Evolutionary conservation across 2,797 vertebrate species (phyloP).

Genomic region (Tokudaia tokunoshimensis): DNA sequence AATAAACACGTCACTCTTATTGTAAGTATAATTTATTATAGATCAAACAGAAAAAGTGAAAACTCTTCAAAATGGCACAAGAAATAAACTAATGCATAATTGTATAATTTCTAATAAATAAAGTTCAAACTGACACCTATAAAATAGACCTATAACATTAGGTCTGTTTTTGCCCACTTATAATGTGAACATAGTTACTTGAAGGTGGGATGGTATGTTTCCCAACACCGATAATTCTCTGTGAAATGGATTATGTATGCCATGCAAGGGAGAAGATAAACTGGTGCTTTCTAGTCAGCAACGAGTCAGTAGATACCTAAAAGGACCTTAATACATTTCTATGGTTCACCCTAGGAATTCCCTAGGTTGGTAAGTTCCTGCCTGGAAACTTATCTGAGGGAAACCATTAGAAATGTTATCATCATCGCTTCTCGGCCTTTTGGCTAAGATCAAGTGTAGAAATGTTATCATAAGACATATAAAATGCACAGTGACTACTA

Average conservation of each 20-base stretch:
- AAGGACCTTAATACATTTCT: constrained; percentile 42
- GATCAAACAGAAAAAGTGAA: constrained; percentile 18
- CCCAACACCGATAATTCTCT: constrained; percentile 2
- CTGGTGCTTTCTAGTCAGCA: neutral
- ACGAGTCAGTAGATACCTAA: constrained; percentile 35
- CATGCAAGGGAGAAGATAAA: neutral
- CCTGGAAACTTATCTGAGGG: constrained; percentile 39
- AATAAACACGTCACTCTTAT: constrained; percentile 27
- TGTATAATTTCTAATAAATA: neutral
- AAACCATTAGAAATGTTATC: constrained; percentile 26
- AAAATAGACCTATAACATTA: constrained; percentile 18
- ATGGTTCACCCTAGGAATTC: constrained; percentile 15
- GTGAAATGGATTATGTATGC: neutral
- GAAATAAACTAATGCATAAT: neutral
- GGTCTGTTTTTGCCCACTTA: neutral
- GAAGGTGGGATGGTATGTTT: neutral
- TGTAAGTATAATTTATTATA: constrained; percentile 1
- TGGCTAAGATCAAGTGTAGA: no score
- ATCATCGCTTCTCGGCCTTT: no score
- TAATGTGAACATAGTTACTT: neutral
- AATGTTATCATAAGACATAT: constrained; percentile 17
- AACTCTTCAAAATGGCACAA: constrained; percentile 61
- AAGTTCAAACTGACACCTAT: constrained; percentile 1
- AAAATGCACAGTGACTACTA: constrained; percentile 35
- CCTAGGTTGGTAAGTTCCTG: neutral